Evolutionary conservation across 2,113 vertebrate species (phyloP).

Genomic region (Ceratotherium simum): DNA sequence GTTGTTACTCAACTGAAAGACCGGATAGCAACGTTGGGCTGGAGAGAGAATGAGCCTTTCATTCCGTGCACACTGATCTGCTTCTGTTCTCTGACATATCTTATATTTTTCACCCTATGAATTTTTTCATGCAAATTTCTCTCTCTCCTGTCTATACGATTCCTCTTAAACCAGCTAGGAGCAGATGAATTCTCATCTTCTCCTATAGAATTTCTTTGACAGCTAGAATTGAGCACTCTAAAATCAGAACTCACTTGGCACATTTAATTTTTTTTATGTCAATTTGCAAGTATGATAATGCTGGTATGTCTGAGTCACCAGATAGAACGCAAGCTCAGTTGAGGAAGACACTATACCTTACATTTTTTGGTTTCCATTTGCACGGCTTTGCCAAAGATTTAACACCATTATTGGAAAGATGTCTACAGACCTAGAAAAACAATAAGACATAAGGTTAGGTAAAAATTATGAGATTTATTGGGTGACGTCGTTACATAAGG

Average conservation of each 20-base stretch:
- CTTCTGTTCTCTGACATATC: neutral
- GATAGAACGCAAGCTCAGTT: neutral
- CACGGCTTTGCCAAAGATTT: neutral
- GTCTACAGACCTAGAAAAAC: neutral
- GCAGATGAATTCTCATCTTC: neutral
- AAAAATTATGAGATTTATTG: neutral
- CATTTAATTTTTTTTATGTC: conserved; percentile 39
- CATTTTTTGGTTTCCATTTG: neutral
- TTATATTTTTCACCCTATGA: neutral
- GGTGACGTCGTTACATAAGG: neutral
- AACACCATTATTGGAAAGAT: neutral
- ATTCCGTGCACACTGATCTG: neutral
- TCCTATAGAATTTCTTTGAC: conserved; percentile 19
- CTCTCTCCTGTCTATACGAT: neutral
- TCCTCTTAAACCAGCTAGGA: neutral
- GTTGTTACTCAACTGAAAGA: neutral
- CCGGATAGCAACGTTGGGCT: neutral
- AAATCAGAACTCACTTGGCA: conserved; percentile 33
- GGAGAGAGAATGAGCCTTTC: neutral
- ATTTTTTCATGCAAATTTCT: conserved; percentile 32
- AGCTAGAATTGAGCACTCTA: neutral
- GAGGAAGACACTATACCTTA: neutral
- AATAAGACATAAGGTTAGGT: neutral
- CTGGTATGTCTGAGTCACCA: neutral
- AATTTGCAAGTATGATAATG: conserved; percentile 37